phyloP scores from a whole-genome alignment of 2,113 vertebrate genomes.

The Platichthys stellatus region DNA sequence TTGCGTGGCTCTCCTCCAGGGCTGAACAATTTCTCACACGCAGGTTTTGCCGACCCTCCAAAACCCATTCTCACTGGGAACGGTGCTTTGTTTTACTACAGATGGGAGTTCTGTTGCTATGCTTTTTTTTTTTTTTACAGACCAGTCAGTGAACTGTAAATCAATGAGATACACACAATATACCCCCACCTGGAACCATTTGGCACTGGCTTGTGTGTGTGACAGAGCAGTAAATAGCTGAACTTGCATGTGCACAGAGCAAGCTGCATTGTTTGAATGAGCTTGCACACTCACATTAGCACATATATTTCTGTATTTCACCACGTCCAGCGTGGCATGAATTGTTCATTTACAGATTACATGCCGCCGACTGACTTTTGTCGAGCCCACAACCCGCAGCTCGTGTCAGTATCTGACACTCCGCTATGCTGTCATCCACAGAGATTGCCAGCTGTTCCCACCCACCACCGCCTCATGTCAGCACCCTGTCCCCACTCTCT shows the following conservation, averaged over 20 bases:
- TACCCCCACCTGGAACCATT: slow-evolving; percentile 54
- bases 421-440: slow-evolving; percentile 33
- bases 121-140: neutral
- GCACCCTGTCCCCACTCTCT: slow-evolving; percentile 30
- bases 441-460: slow-evolving; percentile 50
- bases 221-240: slow-evolving; percentile 27
- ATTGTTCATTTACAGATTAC: slow-evolving; percentile 22
- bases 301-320: slow-evolving; percentile 17
- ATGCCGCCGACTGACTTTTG: slow-evolving; percentile 15
- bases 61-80: slow-evolving; percentile 25
- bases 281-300: neutral
- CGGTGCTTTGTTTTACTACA: slow-evolving; percentile 31
- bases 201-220: neutral
- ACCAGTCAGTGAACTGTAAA: slow-evolving; percentile 53
- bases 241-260: slow-evolving; percentile 3
- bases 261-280: neutral
- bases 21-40: slow-evolving; percentile 43
- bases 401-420: slow-evolving; percentile 16
- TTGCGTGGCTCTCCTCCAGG: slow-evolving; percentile 14
- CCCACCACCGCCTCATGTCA: slow-evolving; percentile 42
- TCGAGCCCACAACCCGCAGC: neutral
- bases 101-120: slow-evolving; percentile 35
- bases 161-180: slow-evolving; percentile 42
- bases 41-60: slow-evolving; percentile 10
- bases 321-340: slow-evolving; percentile 6